phyloP scores from a whole-genome alignment of 2,888 invertebrate species.

The Apoda limacodes region DNA sequence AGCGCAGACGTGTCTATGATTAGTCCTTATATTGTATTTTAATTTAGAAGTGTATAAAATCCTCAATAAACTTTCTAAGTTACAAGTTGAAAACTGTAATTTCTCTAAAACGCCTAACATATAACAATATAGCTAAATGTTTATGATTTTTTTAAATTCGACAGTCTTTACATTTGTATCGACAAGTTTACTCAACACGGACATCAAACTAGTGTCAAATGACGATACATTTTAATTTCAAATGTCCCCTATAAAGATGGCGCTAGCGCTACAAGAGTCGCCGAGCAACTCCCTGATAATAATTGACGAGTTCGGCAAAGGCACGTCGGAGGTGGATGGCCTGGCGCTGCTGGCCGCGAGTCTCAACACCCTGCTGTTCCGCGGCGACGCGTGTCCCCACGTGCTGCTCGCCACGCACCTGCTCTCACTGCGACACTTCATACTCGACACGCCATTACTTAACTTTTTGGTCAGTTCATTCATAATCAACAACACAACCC shows the following conservation, averaged over 20 bases:
- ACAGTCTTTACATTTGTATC: no score
- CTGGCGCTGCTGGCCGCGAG: conserved; percentile 77
- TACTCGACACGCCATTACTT: conserved; percentile 65
- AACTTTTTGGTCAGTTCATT: conserved; percentile 60
- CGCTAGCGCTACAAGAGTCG: conserved; percentile 75
- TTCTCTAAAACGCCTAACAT: no score
- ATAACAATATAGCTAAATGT: no score
- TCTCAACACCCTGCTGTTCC: conserved; percentile 72
- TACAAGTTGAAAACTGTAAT: no score
- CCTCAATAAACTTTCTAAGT: no score
- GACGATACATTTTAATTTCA: not conserved
- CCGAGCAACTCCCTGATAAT: conserved; percentile 78
- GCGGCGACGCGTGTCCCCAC: conserved; percentile 74
- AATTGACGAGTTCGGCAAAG: conserved; percentile 92
- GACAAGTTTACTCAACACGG: no score
- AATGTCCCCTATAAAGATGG: no score
- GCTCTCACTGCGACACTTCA: conserved; percentile 70
- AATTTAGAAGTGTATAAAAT: no score
- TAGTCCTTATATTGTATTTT: no score
- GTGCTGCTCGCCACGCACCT: conserved; percentile 84
- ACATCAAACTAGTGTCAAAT: not conserved
- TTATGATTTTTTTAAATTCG: no score
- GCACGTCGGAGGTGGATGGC: conserved; percentile 83
- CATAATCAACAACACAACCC: not conserved
- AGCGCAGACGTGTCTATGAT: no score